Percentiles rank a stretch among this genome's conserved stretches.
Evolutionary conservation across 2,888 invertebrate species (phyloP).

Genomic region (Trichopoda pennipes): DNA sequence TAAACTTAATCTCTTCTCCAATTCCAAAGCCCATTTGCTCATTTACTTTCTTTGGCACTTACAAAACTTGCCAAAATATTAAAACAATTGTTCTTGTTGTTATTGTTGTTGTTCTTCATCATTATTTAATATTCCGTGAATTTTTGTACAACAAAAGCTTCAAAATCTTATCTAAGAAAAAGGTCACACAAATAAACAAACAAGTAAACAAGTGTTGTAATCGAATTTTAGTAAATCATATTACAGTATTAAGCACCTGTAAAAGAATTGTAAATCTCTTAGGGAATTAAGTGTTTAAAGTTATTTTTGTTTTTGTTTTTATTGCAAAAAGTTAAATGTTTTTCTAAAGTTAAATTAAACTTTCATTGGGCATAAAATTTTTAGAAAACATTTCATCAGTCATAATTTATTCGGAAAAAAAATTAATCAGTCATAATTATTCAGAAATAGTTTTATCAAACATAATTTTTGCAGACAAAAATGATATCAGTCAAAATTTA

Average conservation of each 20-base stretch:
- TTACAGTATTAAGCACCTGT: neutral
- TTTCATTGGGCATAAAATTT: too few relatives aligned
- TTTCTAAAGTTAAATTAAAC: too few relatives aligned
- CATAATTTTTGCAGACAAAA: too few relatives aligned
- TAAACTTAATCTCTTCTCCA: conserved; percentile 22
- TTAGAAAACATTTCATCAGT: too few relatives aligned
- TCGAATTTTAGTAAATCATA: neutral
- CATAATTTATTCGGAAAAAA: too few relatives aligned
- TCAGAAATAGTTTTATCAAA: too few relatives aligned
- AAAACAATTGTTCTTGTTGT: conserved; percentile 5
- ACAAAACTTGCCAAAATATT: conserved; percentile 1
- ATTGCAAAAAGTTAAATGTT: neutral
- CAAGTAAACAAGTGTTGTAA: neutral
- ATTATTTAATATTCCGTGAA: conserved; percentile 23
- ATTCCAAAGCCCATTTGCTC: neutral
- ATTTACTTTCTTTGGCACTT: conserved; percentile 4
- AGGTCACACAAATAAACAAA: neutral
- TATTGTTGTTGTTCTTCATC: conserved; percentile 8
- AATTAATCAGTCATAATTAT: too few relatives aligned
- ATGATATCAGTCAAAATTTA: too few relatives aligned
- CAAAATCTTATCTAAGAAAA: too few relatives aligned
- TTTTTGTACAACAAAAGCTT: neutral
- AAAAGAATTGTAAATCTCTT: neutral
- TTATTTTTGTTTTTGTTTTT: neutral
- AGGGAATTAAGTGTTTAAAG: neutral